These are phyloP conservation scores for Acanthaster planci DNA, from an alignment of 35 echinoderm and acorn worm species.

Conservation along the genomic window DNA sequence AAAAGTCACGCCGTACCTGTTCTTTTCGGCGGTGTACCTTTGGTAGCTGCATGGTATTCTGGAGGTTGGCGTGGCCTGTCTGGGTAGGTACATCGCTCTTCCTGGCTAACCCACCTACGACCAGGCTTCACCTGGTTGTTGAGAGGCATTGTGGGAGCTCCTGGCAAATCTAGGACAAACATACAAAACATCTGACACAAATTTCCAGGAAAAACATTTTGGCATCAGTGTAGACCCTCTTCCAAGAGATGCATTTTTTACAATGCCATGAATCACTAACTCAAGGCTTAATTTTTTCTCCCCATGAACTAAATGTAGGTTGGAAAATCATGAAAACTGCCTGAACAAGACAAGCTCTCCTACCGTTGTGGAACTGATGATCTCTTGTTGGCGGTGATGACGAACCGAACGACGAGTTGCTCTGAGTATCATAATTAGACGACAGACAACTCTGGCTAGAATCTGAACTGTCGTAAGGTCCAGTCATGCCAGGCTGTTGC, in stretches of 20 bases:
- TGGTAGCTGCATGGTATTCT: conserved; percentile 67
- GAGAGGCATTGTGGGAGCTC: neutral
- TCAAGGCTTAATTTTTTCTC: too few relatives aligned
- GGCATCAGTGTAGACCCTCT: too few relatives aligned
- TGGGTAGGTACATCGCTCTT: neutral
- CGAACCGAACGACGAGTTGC: conserved; percentile 92
- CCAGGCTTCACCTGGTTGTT: neutral
- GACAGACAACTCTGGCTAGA: conserved; percentile 74
- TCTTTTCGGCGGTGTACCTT: conserved; percentile 53
- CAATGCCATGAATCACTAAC: too few relatives aligned
- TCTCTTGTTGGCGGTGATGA: conserved; percentile 80
- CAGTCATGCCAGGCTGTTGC: conserved; percentile 29
- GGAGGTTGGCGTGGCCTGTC: conserved; percentile 47
- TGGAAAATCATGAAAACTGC: too few relatives aligned
- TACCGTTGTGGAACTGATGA: conserved; percentile 50
- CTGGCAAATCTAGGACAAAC: neutral
- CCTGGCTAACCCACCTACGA: neutral
- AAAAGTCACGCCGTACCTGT: neutral
- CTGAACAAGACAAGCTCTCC: neutral
- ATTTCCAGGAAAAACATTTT: too few relatives aligned
- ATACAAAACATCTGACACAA: too few relatives aligned
- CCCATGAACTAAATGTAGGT: too few relatives aligned
- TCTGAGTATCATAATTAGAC: conserved; percentile 75
- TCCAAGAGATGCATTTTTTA: too few relatives aligned
- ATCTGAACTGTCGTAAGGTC: conserved; percentile 89